Conservation (phyloP, 2,888 invertebrate genomes). For the Mechanitis messenoides region DNA sequence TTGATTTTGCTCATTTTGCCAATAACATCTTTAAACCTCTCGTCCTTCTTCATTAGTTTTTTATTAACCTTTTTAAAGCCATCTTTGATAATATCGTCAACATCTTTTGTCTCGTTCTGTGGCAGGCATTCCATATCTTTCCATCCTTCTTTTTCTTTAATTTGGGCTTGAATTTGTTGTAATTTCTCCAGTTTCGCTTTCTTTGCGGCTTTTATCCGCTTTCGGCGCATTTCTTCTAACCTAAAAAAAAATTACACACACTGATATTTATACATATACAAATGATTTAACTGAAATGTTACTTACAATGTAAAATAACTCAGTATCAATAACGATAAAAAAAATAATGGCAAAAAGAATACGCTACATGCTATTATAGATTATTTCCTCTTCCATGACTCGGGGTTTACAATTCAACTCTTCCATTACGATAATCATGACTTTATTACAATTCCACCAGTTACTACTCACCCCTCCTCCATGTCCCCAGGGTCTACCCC, state of each 20-base stretch:
- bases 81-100: constrained; percentile 56
- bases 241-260: constrained; percentile 34
- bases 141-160: constrained; percentile 39
- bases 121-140: constrained; percentile 37
- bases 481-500: constrained; percentile 89
- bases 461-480: constrained; percentile 74
- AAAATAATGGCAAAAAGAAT: too few relatives aligned
- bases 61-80: constrained; percentile 62
- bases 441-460: not conserved
- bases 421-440: not conserved
- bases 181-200: constrained; percentile 63
- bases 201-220: constrained; percentile 63
- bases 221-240: constrained; percentile 64
- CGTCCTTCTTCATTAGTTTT: constrained; percentile 66
- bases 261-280: too few relatives aligned
- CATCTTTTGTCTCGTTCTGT: constrained; percentile 39
- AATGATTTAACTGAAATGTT: too few relatives aligned
- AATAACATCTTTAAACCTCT: constrained; percentile 66
- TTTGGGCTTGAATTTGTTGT: constrained; percentile 52
- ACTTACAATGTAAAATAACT: too few relatives aligned
- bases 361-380: too few relatives aligned
- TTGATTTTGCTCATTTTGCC: constrained; percentile 67
- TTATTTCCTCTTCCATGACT: too few relatives aligned
- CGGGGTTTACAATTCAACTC: too few relatives aligned
- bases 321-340: too few relatives aligned